Conservation (phyloP, 2,888 invertebrate genomes). For the Apamea sordens region DNA sequence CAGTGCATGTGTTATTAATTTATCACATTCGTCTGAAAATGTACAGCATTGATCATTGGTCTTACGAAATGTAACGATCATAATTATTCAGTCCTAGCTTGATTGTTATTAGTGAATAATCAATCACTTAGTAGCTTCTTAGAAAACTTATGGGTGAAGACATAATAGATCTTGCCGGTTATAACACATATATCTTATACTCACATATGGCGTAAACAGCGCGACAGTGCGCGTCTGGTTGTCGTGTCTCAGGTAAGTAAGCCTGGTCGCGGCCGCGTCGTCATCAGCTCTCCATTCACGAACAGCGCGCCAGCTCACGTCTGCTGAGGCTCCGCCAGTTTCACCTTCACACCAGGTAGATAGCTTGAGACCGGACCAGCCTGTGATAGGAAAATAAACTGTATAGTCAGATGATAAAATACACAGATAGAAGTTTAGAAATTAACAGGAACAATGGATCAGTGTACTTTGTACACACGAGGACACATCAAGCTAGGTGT, state of each 20-base stretch:
- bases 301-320: conserved; percentile 95
- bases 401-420: background rate
- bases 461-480: background rate
- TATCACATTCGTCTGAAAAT: background rate
- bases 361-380: conserved; percentile 92
- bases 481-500: background rate
- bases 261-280: conserved; percentile 97
- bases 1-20: background rate
- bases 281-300: conserved; percentile 97
- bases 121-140: background rate
- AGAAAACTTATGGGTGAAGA: background rate
- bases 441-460: background rate
- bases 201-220: conserved; percentile 84
- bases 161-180: background rate
- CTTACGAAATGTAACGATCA: background rate
- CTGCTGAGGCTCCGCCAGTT: conserved; percentile 91
- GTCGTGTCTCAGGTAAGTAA: conserved; percentile 92
- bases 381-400: conserved; percentile 65
- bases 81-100: background rate
- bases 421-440: background rate
- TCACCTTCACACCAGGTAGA: conserved; percentile 92
- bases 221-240: conserved; percentile 77
- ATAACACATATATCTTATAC: conserved; percentile 39
- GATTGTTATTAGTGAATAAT: background rate
- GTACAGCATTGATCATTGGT: background rate